A percentile compares a stretch with the other conserved stretches of the same genome.
Evolutionary conservation across 1,140 invertebrate genomes (phyloP).

Genomic region (Drosophila nigrodunni): DNA sequence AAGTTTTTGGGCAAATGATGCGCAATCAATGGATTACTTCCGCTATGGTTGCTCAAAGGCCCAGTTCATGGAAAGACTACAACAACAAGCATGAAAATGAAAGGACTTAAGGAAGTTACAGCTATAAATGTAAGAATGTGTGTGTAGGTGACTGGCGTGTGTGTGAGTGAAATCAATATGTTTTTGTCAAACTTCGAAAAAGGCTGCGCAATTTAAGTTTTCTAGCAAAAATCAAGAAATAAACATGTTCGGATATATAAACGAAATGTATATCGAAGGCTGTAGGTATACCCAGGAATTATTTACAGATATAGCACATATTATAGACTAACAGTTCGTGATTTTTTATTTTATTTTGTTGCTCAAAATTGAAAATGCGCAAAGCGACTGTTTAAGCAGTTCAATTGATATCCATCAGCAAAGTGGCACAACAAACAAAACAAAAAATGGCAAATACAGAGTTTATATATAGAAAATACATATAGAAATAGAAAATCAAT

Average conservation of each 20-base stretch:
- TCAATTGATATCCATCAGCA: constrained; percentile 82
- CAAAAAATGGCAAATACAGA: constrained; percentile 31
- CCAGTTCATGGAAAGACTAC: constrained; percentile 43
- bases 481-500: constrained; percentile 72
- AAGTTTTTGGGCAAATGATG: constrained; percentile 24
- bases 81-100: constrained; percentile 15
- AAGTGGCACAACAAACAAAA: constrained; percentile 60
- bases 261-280: constrained; percentile 4
- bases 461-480: constrained; percentile 12
- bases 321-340: no score
- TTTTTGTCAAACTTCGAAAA: constrained; percentile 13
- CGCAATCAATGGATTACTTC: constrained; percentile 74
- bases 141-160: constrained; percentile 7
- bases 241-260: constrained; percentile 7
- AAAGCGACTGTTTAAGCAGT: constrained; percentile 75
- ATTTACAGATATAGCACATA: constrained; percentile 12
- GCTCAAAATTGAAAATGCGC: constrained; percentile 70
- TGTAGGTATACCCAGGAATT: not conserved
- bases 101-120: not conserved
- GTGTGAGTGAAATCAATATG: constrained; percentile 38
- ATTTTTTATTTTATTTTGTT: constrained; percentile 19
- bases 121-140: not conserved
- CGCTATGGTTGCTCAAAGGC: constrained; percentile 57
- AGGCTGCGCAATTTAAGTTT: constrained; percentile 72
- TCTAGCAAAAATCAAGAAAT: constrained; percentile 65